Conservation (phyloP, 1,140 invertebrate genomes). For the Anoplolepis gracilipes region DNA sequence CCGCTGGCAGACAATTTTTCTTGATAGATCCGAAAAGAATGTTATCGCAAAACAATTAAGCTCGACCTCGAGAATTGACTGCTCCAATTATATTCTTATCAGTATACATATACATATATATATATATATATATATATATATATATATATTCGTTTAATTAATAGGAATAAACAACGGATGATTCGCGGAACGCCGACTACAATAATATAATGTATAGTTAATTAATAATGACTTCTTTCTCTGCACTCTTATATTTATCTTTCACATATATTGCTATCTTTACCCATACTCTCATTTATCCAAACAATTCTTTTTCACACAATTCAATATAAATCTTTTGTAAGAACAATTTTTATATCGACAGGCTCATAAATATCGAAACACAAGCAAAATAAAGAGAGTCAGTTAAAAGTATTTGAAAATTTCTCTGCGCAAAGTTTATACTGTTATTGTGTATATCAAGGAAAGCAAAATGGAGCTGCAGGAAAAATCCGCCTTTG, state of each 20-base stretch:
- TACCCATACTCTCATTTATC: background rate
- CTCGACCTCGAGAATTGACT: background rate
- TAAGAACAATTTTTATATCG: background rate
- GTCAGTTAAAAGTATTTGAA: background rate
- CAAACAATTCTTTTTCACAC: background rate
- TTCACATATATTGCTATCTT: background rate
- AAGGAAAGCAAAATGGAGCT: constrained; percentile 15
- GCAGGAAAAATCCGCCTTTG: constrained; percentile 19
- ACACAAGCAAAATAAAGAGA: background rate
- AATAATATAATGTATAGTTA: no score
- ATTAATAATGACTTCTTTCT: no score
- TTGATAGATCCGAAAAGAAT: background rate
- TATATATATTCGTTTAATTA: background rate
- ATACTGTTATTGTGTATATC: background rate
- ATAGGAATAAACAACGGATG: no score
- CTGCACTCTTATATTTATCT: background rate
- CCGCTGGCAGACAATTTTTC: background rate
- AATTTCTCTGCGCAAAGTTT: background rate
- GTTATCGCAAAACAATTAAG: background rate
- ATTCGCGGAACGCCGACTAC: no score
- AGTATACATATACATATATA: background rate
- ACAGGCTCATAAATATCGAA: background rate
- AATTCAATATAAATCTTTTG: background rate
- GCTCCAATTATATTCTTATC: background rate
- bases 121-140: no score